Evolutionary conservation across 1,140 invertebrate species (phyloP).

Genomic region (Cataglyphis hispanica): DNA sequence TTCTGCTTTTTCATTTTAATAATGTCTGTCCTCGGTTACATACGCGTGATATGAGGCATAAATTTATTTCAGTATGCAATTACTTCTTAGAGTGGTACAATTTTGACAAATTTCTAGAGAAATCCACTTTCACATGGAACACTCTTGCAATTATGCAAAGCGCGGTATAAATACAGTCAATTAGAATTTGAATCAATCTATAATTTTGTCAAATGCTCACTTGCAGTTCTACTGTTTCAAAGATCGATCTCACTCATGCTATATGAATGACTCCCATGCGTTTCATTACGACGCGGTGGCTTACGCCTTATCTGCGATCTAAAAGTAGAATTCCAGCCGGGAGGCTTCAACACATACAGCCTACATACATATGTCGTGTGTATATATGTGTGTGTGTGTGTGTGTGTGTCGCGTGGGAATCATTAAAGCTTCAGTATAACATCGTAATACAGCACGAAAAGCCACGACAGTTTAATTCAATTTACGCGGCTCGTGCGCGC

Average conservation of each 20-base stretch:
- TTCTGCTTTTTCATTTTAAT: slow-evolving; percentile 3
- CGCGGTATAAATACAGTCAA: background rate
- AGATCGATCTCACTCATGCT: slow-evolving; percentile 43
- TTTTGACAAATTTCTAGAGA: background rate
- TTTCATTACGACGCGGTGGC: slow-evolving; percentile 52
- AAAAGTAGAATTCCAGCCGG: slow-evolving; percentile 76
- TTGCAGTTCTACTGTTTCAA: slow-evolving; percentile 22
- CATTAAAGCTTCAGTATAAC: slow-evolving; percentile 54
- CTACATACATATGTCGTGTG: background rate
- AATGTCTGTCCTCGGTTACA: background rate
- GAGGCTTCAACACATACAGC: slow-evolving; percentile 54
- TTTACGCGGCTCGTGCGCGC: slow-evolving; percentile 57
- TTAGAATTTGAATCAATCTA: slow-evolving; percentile 1
- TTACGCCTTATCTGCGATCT: slow-evolving; percentile 70
- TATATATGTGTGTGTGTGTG: no score
- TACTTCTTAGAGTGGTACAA: background rate
- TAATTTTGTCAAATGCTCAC: background rate
- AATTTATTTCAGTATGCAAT: slow-evolving; percentile 15
- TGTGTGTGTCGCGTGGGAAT: slow-evolving; percentile 66
- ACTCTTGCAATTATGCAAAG: background rate
- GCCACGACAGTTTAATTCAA: slow-evolving; percentile 68
- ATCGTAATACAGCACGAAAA: slow-evolving; percentile 12
- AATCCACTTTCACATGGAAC: background rate
- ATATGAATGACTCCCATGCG: slow-evolving; percentile 36
- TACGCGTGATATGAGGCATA: background rate